Base-by-base conservation (phyloP, 2,797 vertebrate species). In the Gymnothorax reevesii region DNA sequence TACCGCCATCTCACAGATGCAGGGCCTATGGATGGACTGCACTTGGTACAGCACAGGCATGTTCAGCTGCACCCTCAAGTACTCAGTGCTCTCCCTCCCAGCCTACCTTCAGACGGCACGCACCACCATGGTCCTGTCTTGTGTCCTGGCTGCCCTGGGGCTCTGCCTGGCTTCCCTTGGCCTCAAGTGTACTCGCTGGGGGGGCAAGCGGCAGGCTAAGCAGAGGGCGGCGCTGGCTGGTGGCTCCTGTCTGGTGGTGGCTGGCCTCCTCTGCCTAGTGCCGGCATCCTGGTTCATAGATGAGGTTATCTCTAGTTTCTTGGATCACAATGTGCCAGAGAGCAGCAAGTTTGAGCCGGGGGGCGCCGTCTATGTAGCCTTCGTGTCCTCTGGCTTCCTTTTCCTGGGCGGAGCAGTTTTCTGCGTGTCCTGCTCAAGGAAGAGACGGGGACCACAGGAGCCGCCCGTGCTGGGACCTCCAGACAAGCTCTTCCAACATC, bases 11-110 rank as follows among this genome's bases (percentile, higher is more conserved):
- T 94, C 92, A 0, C 96, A 96, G 92, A 95, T 95, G 93, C 96
- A 96, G 82, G 97, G 97, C 85, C 94, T 97, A 42, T 97, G 97
- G 97, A 96, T 97, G 96, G 96, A 97, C 93, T 97, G 97, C 93
- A 96, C 96, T 0, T 97, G 97, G 96, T 95, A 96, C 92, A 97
- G 97, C 93, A 97, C 97, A 0, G 97, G 97, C 86, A 95, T 97
- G 95, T 96, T 97, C 89, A 97, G 97, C 94, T 97, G 97, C n/a
- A 94, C 93, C 2, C 89, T 96, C 82, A 96, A 96, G 90, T 92
- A 94, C 90, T 96, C 97, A 0, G 83, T 96, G 6, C 93, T 97
- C 79, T 93, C 96, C 0, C 95, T 97, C 64, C 97, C 97, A 0
- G 0, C 91, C 73, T 95, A 96, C 42, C 95, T 96, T 89, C 96